Evolutionary conservation across 1,140 invertebrate species (phyloP).

Genomic region (Ceratina calcarata): DNA sequence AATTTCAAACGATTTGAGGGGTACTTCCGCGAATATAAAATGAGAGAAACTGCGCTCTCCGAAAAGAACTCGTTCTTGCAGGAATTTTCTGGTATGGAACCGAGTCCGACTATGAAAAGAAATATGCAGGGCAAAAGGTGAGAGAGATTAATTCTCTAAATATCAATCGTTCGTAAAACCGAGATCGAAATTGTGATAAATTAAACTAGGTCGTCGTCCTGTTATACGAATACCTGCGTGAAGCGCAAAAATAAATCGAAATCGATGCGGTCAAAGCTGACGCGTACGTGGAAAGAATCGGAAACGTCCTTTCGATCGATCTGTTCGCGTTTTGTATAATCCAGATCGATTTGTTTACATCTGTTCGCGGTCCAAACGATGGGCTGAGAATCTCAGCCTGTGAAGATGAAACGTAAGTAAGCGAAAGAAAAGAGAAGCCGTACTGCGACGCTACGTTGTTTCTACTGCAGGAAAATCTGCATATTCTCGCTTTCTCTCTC

Average conservation of each 20-base stretch:
- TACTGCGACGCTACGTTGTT: slow-evolving; percentile 10
- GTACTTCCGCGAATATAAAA: not conserved
- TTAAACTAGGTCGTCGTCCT: too few species aligned
- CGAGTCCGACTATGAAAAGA: too few species aligned
- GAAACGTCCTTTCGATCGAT: not conserved
- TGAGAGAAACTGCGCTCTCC: not conserved
- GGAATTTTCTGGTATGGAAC: not conserved
- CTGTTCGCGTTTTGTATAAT: slow-evolving; percentile 18
- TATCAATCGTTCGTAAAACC: too few species aligned
- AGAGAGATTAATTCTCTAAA: too few species aligned
- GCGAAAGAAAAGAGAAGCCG: slow-evolving; percentile 24
- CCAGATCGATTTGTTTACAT: slow-evolving; percentile 38
- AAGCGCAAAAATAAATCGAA: too few species aligned
- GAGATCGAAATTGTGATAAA: too few species aligned
- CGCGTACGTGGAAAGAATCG: not conserved
- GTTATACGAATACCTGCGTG: too few species aligned
- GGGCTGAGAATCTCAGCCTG: not conserved
- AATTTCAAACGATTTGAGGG: slow-evolving; percentile 17
- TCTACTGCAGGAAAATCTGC: slow-evolving; percentile 34
- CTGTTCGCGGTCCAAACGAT: not conserved
- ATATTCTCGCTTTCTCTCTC: not conserved
- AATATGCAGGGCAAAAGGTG: too few species aligned
- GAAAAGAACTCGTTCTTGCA: not conserved
- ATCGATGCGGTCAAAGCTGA: too few species aligned
- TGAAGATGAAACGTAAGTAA: not conserved